A percentile compares a stretch with the other conserved stretches of the same genome.
Conservation (phyloP, 2,113 vertebrate species). For the Etia nguti region DNA sequence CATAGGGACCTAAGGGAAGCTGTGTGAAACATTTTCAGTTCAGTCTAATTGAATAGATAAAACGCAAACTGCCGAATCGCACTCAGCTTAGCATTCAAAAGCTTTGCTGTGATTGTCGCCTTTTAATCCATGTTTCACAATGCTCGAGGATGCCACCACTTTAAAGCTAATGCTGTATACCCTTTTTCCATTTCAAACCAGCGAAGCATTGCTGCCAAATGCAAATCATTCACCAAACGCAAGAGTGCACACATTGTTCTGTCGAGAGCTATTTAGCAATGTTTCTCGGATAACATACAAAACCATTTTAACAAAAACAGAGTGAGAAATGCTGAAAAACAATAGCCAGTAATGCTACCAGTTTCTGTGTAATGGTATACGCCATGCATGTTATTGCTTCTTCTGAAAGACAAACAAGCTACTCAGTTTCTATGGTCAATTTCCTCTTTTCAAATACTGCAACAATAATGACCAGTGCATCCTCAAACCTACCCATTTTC, state of each 20-base stretch:
- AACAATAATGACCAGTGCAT: background rate
- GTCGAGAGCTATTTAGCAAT: constrained; percentile 5
- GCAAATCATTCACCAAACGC: constrained; percentile 36
- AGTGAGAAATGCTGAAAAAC: background rate
- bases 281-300: background rate
- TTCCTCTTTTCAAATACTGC: background rate
- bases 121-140: constrained; percentile 39
- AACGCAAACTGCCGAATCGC: background rate
- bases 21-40: background rate
- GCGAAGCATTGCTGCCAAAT: constrained; percentile 29
- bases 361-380: background rate
- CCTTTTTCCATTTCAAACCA: constrained; percentile 38
- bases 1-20: background rate
- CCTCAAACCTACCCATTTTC: background rate
- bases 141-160: constrained; percentile 26
- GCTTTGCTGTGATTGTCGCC: constrained; percentile 26
- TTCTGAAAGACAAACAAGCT: background rate
- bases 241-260: constrained; percentile 13
- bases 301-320: background rate
- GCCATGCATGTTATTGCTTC: background rate
- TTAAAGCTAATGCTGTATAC: constrained; percentile 40
- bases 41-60: background rate
- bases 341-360: background rate
- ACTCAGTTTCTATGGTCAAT: background rate
- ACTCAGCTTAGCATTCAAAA: constrained; percentile 36